Evolutionary conservation across 2,797 vertebrate genomes (phyloP).

Genomic region (Pantherophis alleghaniensis): DNA sequence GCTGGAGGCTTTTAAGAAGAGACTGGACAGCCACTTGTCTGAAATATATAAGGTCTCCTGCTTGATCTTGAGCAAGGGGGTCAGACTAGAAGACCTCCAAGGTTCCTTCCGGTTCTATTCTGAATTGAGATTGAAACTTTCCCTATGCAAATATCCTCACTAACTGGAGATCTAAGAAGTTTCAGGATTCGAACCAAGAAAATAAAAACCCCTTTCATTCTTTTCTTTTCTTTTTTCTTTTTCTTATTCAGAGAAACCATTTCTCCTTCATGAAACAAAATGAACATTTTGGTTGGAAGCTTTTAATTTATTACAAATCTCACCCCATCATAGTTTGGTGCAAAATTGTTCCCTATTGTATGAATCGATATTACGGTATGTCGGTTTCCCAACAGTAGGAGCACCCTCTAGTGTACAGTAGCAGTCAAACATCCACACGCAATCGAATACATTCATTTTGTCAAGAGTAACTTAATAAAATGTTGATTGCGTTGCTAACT

Average conservation of each 20-base stretch:
- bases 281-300: neutral
- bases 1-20: neutral
- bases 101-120: neutral
- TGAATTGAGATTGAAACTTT: neutral
- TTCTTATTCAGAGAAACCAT: too few species aligned
- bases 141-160: neutral
- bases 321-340: neutral
- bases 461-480: neutral
- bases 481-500: neutral
- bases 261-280: neutral
- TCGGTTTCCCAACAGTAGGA: neutral
- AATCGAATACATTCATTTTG: neutral
- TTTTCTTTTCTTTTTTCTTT: neutral
- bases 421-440: neutral
- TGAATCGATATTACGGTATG: neutral
- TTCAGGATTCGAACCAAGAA: neutral
- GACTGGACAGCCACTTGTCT: neutral
- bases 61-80: neutral
- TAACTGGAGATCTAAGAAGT: neutral
- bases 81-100: neutral
- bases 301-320: neutral
- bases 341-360: neutral
- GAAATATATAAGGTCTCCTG: neutral
- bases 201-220: neutral
- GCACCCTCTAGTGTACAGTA: constrained; percentile 58